phyloP scores from a whole-genome alignment of 2,113 vertebrate genomes.

The Scortum barcoo region DNA sequence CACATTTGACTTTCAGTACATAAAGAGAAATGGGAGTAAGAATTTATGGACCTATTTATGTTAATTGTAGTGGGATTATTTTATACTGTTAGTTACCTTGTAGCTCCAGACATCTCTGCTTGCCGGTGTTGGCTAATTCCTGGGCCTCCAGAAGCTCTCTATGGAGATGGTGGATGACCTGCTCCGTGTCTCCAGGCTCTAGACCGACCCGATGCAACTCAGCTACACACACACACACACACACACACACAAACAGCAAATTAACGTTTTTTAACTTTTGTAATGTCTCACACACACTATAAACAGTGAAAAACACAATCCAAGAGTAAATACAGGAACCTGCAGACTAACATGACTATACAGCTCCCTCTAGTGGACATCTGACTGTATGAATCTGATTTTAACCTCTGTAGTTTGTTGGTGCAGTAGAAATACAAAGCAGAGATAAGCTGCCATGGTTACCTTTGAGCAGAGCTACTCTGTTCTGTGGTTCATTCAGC shows the following conservation, averaged over 20 bases:
- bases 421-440: background rate
- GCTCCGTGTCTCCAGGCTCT: conserved; percentile 91
- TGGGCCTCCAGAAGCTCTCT: conserved; percentile 95
- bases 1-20: background rate
- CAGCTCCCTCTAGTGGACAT: conserved; percentile 1
- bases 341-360: background rate
- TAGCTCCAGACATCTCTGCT: conserved; percentile 96
- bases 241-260: background rate
- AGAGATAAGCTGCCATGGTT: conserved; percentile 48
- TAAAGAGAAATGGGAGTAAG: background rate
- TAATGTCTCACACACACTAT: background rate
- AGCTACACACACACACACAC: conserved; percentile 79
- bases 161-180: conserved; percentile 94
- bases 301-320: background rate
- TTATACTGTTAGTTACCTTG: conserved; percentile 87
- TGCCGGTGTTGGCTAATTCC: conserved; percentile 95
- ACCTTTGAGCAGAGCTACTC: conserved; percentile 96
- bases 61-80: background rate
- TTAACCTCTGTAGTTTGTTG: background rate
- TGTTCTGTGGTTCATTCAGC: conserved; percentile 93
- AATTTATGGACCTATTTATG: background rate
- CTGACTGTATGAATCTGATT: background rate
- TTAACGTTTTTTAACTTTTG: background rate
- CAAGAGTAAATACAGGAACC: background rate
- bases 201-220: conserved; percentile 91